Base-by-base conservation (phyloP, 1,140 invertebrate species). In the Drosophila sechellia region DNA sequence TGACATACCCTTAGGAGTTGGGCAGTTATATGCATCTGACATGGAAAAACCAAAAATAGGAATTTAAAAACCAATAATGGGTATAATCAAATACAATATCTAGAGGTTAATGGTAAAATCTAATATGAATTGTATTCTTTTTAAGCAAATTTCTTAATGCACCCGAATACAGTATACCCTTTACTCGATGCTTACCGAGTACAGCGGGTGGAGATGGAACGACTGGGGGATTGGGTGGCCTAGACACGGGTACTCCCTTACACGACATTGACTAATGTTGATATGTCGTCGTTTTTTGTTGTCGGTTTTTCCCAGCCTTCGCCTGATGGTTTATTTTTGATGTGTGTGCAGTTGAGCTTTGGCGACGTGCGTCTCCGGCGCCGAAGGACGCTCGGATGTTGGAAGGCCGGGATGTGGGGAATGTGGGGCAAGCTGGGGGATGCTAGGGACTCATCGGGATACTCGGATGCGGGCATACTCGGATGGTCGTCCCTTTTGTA, bases 221-320 rank as follows among this genome's bases (percentile, higher is more conserved):
- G 31, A 31, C 8, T 31, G 40, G 37, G 34, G 48, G 57, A 45
- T 46, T 46, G 46, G 63, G 72, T 58, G 50, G 74, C 73, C 69
- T 87, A 86, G 78, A 87, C 75, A 81, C 54, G 83, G 81, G 74
- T 81, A 79, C 66, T 74, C 66, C 57, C 79, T 77, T 87, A 76
- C 79, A 79, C 83, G 83, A 87, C 83, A 87, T 87, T 87, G 83
- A 89, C 84, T 87, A 87, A 87, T 87, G 83, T 87, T 87, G 84
- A 87, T 87, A 79, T 81, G 81, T 81, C 75, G 83, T 76, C 75
- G 74, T 81, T 73, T 69, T 72, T 71, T 71, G 68, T 35, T 74
- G 48, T 77, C 49, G 42, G 61, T 77, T 73, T 73, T 78, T 75
- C 22, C 48, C 59, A 46, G 61, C 50, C 71, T 64, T 79, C 39